Base-by-base conservation (phyloP, 2,113 vertebrate genomes). In the Chauna torquata region DNA sequence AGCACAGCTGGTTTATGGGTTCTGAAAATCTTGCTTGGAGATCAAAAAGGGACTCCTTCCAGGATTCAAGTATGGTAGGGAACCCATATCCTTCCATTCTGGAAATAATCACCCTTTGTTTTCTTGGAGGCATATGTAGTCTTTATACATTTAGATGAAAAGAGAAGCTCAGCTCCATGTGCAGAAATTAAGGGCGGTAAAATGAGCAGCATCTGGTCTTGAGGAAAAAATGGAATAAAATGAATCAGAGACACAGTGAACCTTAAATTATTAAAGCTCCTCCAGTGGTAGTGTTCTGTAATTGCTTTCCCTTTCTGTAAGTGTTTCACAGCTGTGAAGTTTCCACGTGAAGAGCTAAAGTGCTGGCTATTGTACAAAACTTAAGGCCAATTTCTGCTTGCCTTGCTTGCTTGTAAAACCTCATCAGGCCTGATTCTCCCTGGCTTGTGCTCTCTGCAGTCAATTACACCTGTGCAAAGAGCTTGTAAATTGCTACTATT, bases 191-290 rank as follows among this genome's bases (percentile, higher is more conserved):
- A 81, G 50, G n/a, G 66, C 2, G 3, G 52, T 93, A 95, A 95
- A 96, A 96, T 94, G 87, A 95, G 93, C 88, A 95, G 85, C 97
- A 97, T 97, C 95, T 97, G 96, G 85, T 95, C 95, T 86, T 97
- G 91, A 96, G 90, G 89, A 94, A 97, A 96, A 97, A 97, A 97
- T 75, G 80, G 84, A 93, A 95, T 93, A 91, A 96, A 97, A 97
- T 90, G 44, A 96, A 97, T 96, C 77, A 70, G 92, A 96, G 91
- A 76, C 86, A 95, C 92, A 91, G 95, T 96, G 95, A 98, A 93
- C 94, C 90, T 98, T 98, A 96, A 98, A 98, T 98, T 97, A 98
- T 98, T 98, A 98, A 97, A 97, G 97, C 86, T 97, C 91, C 96
- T 98, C 96, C 97, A 97, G 96, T 97, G 95, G 97, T 95, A 97